These are phyloP conservation scores for Battus philenor DNA, from an alignment of 1,140 invertebrate genomes.

Conservation along the genomic window DNA sequence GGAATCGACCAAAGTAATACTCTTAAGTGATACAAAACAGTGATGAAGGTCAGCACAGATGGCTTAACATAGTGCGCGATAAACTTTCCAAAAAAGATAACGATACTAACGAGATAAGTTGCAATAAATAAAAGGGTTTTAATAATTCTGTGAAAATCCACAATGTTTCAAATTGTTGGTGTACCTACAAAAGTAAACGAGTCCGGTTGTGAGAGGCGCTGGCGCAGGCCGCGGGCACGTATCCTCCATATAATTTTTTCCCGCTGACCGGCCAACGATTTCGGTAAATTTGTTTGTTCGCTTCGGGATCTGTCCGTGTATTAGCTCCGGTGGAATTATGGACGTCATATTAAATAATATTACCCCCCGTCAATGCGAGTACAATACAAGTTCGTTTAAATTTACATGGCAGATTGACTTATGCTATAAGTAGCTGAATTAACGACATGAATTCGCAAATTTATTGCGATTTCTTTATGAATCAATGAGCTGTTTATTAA, in stretches of 20 bases:
- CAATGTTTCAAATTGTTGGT: constrained; percentile 21
- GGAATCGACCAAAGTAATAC: no score
- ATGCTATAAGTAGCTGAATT: constrained; percentile 9
- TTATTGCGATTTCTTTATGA: constrained; percentile 4
- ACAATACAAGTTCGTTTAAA: constrained; percentile 13
- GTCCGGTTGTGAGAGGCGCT: constrained; percentile 16
- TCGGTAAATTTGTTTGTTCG: constrained; percentile 68
- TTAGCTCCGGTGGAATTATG: constrained; percentile 50
- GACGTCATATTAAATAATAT: constrained; percentile 46
- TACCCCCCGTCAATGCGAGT: constrained; percentile 21
- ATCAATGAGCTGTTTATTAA: constrained; percentile 8
- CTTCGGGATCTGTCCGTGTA: constrained; percentile 47
- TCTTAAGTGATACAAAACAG: no score
- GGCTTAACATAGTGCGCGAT: no score
- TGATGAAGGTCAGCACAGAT: no score
- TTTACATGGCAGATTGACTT: constrained; percentile 21
- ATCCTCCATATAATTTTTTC: constrained; percentile 62
- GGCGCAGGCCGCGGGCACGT: constrained; percentile 38
- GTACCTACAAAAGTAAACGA: constrained; percentile 4
- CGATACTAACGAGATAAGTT: no score
- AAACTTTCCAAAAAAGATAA: no score
- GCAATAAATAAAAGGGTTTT: no score
- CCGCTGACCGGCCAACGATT: constrained; percentile 51
- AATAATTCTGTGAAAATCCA: constrained; percentile 5
- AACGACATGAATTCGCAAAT: constrained; percentile 9